These are phyloP conservation scores for Bos javanicus DNA, from an alignment of 2,113 vertebrate genomes.

Conservation along the genomic window DNA sequence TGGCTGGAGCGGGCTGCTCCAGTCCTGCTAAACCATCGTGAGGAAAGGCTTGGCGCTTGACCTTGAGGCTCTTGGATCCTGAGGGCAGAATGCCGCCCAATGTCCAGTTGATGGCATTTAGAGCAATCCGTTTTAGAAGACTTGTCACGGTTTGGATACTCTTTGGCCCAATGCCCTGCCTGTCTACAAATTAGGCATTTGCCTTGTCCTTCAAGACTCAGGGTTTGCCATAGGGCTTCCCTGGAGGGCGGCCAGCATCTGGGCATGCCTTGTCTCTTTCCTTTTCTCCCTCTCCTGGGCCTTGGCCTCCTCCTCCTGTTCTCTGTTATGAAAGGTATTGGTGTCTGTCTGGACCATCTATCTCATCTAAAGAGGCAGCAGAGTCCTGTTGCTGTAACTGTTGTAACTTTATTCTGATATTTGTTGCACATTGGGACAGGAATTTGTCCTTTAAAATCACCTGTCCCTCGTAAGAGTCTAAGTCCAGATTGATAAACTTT, in stretches of 20 bases:
- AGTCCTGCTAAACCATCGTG: neutral
- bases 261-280: neutral
- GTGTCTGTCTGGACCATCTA: neutral
- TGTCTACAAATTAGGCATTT: neutral
- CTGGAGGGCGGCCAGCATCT: neutral
- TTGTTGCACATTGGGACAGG: neutral
- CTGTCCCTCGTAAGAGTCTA: neutral
- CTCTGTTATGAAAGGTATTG: neutral
- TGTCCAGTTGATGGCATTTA: neutral
- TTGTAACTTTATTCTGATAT: neutral
- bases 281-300: neutral
- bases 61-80: neutral
- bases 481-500: neutral
- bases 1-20: neutral
- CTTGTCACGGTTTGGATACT: neutral
- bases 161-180: neutral
- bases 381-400: neutral
- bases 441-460: neutral
- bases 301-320: neutral
- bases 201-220: neutral
- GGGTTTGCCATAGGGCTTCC: neutral
- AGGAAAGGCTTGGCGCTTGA: neutral
- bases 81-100: accelerated
- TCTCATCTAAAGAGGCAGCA: neutral
- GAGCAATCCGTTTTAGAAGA: neutral